Percentiles rank a stretch among this genome's conserved stretches.
Evolutionary conservation across 2,888 invertebrate species (phyloP).

Genomic region (Baronia brevicornis): DNA sequence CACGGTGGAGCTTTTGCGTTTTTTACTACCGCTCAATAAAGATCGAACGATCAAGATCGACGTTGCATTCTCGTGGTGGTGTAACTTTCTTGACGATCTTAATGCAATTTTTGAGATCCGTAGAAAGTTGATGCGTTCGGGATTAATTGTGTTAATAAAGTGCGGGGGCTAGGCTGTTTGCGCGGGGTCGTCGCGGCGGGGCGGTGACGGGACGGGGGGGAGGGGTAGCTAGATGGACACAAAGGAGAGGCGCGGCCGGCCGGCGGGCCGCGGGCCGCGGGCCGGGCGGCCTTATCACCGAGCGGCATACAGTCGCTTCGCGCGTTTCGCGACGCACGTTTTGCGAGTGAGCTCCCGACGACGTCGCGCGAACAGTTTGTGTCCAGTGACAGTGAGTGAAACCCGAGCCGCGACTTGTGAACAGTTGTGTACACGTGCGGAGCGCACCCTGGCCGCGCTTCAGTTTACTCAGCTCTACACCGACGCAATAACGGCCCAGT

Average conservation of each 20-base stretch:
- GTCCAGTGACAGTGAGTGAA: slow-evolving; percentile 45
- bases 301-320: slow-evolving; percentile 63
- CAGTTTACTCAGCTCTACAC: slow-evolving; percentile 36
- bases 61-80: slow-evolving; percentile 26
- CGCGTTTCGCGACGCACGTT: slow-evolving; percentile 59
- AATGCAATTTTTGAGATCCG: slow-evolving; percentile 22
- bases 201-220: slow-evolving; percentile 37
- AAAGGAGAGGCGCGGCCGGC: slow-evolving; percentile 70
- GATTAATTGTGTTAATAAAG: slow-evolving; percentile 63
- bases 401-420: slow-evolving; percentile 30
- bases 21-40: slow-evolving; percentile 8
- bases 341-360: slow-evolving; percentile 19
- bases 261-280: slow-evolving; percentile 56
- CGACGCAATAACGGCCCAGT: slow-evolving; percentile 45
- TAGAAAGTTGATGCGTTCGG: slow-evolving; percentile 46
- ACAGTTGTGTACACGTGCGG: slow-evolving; percentile 33
- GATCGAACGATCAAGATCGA: no score
- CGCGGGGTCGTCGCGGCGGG: slow-evolving; percentile 28
- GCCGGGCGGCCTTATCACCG: slow-evolving; percentile 60
- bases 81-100: slow-evolving; percentile 25
- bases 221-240: slow-evolving; percentile 65
- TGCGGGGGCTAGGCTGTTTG: slow-evolving; percentile 56
- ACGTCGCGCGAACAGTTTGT: slow-evolving; percentile 32
- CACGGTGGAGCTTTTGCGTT: no score
- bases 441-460: slow-evolving; percentile 44